These are phyloP conservation scores for Origma solitaria DNA, from an alignment of 2,113 vertebrate species.

Conservation along the genomic window DNA sequence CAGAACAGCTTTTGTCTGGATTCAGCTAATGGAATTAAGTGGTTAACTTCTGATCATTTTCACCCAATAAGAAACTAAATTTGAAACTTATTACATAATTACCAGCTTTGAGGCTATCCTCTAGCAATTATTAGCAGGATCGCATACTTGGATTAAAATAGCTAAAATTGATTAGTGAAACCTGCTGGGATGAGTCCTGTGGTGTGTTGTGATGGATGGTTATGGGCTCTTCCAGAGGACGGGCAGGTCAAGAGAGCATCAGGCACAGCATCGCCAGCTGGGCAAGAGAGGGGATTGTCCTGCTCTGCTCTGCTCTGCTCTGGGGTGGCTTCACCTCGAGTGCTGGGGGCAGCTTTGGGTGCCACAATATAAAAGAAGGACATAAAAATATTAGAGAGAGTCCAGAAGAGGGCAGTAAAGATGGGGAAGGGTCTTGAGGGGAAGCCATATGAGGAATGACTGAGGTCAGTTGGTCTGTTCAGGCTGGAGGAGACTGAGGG, in stretches of 20 bases:
- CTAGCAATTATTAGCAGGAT: background rate
- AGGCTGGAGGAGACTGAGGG: background rate
- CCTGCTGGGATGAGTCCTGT: background rate
- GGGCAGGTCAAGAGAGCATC: background rate
- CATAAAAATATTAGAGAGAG: background rate
- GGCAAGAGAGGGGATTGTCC: background rate
- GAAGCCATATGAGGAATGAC: rapidly evolving
- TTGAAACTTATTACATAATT: background rate
- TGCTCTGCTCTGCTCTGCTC: background rate
- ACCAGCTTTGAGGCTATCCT: background rate
- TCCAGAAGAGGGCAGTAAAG: background rate
- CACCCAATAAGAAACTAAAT: background rate
- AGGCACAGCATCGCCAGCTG: rapidly evolving
- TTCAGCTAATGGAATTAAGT: background rate
- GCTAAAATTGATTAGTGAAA: background rate
- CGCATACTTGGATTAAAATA: background rate
- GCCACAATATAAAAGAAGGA: background rate
- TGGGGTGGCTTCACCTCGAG: rapidly evolving
- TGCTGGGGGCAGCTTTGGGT: too few species aligned
- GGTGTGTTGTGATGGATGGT: background rate
- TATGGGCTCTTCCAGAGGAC: background rate
- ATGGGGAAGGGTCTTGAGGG: background rate
- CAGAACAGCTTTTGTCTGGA: background rate
- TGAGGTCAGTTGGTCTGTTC: background rate
- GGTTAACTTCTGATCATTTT: background rate